Conservation (phyloP, 2,113 vertebrate genomes). For the Psittacula cyanocephala region DNA sequence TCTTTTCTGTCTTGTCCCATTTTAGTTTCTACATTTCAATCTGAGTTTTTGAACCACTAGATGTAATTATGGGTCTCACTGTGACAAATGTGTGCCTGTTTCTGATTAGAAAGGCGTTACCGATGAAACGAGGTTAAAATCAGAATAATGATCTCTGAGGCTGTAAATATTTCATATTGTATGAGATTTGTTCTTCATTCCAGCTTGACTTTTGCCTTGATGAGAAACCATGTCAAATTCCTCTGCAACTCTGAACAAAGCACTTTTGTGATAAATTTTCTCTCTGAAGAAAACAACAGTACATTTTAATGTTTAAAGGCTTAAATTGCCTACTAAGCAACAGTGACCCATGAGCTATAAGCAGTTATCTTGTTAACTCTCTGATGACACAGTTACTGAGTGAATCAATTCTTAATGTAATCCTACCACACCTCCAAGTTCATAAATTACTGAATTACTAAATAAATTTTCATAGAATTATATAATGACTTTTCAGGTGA, state of each 20-base stretch:
- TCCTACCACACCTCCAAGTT: not conserved
- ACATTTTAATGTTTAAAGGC: not conserved
- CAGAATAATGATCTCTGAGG: conserved; percentile 1
- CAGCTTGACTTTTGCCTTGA: not conserved
- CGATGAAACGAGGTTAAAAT: conserved; percentile 32
- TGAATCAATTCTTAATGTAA: not conserved
- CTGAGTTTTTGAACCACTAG: not conserved
- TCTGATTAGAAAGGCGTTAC: not conserved
- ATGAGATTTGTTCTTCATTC: not conserved
- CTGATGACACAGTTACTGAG: not conserved
- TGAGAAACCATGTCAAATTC: not conserved
- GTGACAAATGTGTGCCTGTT: not conserved
- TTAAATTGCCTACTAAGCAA: not conserved
- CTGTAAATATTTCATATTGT: conserved; percentile 21
- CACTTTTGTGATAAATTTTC: not conserved
- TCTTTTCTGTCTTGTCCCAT: not conserved
- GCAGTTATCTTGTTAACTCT: not conserved
- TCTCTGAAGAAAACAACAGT: not conserved
- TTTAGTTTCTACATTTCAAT: not conserved
- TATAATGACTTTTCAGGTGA: not conserved
- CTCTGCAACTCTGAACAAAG: not conserved
- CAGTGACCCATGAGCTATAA: not conserved
- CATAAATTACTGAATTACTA: not conserved
- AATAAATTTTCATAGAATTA: not conserved
- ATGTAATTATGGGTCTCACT: not conserved